A percentile compares a stretch with the other conserved stretches of the same genome.
phyloP scores from a whole-genome alignment of 2,888 invertebrate genomes.

The Spisula solida region DNA sequence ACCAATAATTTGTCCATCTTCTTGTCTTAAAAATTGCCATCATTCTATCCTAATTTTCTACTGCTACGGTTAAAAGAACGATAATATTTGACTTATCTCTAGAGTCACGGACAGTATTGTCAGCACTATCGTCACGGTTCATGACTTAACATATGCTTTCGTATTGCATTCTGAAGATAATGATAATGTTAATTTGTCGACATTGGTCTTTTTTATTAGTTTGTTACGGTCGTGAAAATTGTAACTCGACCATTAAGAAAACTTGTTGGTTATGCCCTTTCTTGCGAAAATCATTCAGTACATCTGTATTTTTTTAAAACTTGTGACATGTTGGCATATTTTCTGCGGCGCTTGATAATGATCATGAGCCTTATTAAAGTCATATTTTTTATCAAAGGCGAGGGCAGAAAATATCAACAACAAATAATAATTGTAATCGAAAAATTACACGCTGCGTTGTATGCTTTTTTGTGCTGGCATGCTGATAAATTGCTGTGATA shows the following conservation, averaged over 20 bases:
- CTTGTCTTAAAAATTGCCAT: background rate
- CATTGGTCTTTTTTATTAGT: background rate
- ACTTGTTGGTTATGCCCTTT: background rate
- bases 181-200: background rate
- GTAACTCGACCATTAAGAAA: conserved; percentile 2
- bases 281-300: background rate
- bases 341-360: background rate
- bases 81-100: conserved; percentile 29
- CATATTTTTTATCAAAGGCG: too few relatives aligned
- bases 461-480: too few relatives aligned
- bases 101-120: conserved; percentile 22
- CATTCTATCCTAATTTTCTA: conserved; percentile 30
- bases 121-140: background rate
- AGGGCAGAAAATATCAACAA: too few relatives aligned
- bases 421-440: too few relatives aligned
- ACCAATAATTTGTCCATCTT: conserved; percentile 17
- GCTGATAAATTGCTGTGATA: too few relatives aligned
- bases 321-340: background rate
- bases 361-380: too few relatives aligned
- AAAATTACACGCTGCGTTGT: too few relatives aligned
- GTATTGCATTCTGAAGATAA: background rate
- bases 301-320: background rate
- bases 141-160: conserved; percentile 27
- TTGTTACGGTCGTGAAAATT: background rate
- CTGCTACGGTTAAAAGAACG: background rate